Base-by-base conservation (phyloP, 92 coral and sea anemone genomes). In the Palythoa grandis region DNA sequence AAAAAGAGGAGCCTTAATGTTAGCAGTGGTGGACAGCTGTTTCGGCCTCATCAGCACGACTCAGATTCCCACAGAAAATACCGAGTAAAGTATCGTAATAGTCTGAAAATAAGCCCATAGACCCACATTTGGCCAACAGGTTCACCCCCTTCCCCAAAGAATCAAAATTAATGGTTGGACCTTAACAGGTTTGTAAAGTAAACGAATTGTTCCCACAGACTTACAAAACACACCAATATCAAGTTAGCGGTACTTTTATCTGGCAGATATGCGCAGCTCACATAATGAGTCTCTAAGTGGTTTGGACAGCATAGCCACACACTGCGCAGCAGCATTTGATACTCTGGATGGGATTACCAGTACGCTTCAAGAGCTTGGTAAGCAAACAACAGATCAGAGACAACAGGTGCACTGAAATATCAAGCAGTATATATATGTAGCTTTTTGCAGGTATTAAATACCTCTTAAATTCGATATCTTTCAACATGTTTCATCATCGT, bases 311-410 rank as follows among this genome's bases (percentile, higher is more conserved):
- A 74, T 71, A 71, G 50, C 76, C 74, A 70, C 56, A 39, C 56
- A 39, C 35, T 86, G 89, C 71, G 52, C 82, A 14, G 79, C 76
- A 60, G 85, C 89, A 29, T 68, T 87, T 58, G 74, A 77, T 35
- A 74, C 86, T 65, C 73, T 87, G 56, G 85, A 87, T 43, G 87
- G 43, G 52, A 75, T 73, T 40, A 75, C 87, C 48, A 74, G 37
- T 25, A 53, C 56, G 68, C 78, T 84, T 48, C 75, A 50, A 9
- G 60, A 73, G 65, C 79, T 61, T 67, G 87, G 87, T 84, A 84
- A 70, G 75, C 69, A 52, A 52, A 82, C 11, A 52, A 50, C 86
- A 75, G 58, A 75, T 54, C 38, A 75, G 39, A 68, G 20, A 68
- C 3, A 68, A 68, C 72, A 68, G 72, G 72, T 68, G 39, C 72